phyloP scores from a whole-genome alignment of 2,888 invertebrate species.

The Prosopocoilus inquinatus region DNA sequence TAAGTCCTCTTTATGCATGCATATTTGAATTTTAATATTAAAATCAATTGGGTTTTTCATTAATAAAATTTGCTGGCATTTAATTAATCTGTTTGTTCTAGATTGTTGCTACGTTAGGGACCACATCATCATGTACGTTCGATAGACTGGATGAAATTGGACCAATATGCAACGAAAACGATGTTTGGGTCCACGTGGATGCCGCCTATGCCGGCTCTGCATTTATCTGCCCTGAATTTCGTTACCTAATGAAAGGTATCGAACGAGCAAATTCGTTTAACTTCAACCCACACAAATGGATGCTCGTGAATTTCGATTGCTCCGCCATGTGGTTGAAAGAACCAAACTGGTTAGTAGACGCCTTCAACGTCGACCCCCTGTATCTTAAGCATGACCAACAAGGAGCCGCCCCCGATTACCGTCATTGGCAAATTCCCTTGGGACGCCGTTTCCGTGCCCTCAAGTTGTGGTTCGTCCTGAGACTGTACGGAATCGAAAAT shows the following conservation, averaged over 20 bases:
- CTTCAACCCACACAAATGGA: constrained; percentile 99
- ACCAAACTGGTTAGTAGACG: constrained; percentile 86
- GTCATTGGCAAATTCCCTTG: constrained; percentile 96
- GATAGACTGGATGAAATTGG: constrained; percentile 88
- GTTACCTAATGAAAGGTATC: constrained; percentile 82
- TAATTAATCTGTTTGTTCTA: constrained; percentile 41
- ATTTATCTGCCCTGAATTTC: constrained; percentile 95
- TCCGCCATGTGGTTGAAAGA: constrained; percentile 96
- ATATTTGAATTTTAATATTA: background rate
- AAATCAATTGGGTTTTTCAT: background rate
- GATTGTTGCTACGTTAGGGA: constrained; percentile 88
- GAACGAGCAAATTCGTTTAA: constrained; percentile 95
- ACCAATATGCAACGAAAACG: constrained; percentile 72
- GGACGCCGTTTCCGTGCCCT: constrained; percentile 90
- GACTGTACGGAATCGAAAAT: constrained; percentile 85
- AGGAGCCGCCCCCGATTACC: constrained; percentile 86
- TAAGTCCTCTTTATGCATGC: background rate
- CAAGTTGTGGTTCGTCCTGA: constrained; percentile 93
- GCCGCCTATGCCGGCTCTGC: constrained; percentile 96
- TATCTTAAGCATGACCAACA: constrained; percentile 94
- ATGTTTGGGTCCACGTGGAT: constrained; percentile 92
- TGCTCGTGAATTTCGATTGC: constrained; percentile 98
- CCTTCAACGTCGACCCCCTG: constrained; percentile 95
- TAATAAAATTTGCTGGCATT: background rate
- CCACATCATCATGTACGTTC: constrained; percentile 94